Base-by-base conservation (phyloP, 2,888 invertebrate species). In the Campoplex nolae region DNA sequence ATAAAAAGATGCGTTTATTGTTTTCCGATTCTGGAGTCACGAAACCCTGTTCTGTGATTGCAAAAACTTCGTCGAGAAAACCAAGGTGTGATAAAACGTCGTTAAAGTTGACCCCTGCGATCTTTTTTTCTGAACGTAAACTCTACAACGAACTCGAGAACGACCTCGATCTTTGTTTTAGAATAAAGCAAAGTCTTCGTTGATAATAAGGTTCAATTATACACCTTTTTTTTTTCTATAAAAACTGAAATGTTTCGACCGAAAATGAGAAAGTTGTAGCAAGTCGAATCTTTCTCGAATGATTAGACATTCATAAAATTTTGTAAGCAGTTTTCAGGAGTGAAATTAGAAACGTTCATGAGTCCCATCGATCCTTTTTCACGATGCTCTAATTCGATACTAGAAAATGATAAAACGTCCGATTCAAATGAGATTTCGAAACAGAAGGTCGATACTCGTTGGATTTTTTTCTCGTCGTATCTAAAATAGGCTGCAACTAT, bases 401-500 rank as follows among this genome's bases (percentile, higher is more conserved):
- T 51, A n/a, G 18, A 51, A 51, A 51, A 3, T 51, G 1, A 0
- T 18, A n/a, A 51, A 18, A 51, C 18, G 7, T 18, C 18, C 0
- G 6, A 18, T 18, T 51, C 18, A 18, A 51, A n/a, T 51, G 18
- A 51, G n/a, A 51, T 51, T 51, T 51, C 18, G 3, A 18, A n/a
- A 51, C 51, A n/a, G 51, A 45, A 56, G 7, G 6, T 32, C 16
- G 1, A 38, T 16, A 9, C 8, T 9, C 48, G 18, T 62, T 3
- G 45, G 32, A 54, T n/a, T 32, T 42, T 32, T 42, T 77, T 83
- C 77, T 73, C 77, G 78, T 67, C 62, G 32, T 16, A 80, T 45
- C 18, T 68, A 18, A 80, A 80, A 75, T 80, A 48, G 68, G 80
- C 54, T 73, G 42, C 76, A 28, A 18, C 82, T 76, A 38, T 87